Conservation (phyloP, 1,140 invertebrate species). For the Riptortus pedestris region DNA sequence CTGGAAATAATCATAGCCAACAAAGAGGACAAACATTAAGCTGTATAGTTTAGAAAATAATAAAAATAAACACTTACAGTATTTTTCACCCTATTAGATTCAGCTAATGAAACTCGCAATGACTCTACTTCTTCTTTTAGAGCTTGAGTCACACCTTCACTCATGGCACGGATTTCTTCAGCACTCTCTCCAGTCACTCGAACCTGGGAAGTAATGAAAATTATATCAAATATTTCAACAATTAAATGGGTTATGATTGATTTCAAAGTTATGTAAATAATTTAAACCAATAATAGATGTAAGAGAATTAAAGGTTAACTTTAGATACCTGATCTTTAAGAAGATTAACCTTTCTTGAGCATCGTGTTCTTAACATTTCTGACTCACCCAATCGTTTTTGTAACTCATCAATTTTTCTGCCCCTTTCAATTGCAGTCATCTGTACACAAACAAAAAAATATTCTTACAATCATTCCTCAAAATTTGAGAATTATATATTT, state of each 20-base stretch:
- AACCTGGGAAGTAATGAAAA: constrained; percentile 9
- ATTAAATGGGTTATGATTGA: no score
- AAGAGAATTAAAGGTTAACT: no score
- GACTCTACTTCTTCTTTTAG: constrained; percentile 17
- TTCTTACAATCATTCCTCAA: not conserved
- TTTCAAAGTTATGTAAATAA: no score
- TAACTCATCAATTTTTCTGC: constrained; percentile 69
- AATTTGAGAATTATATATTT: no score
- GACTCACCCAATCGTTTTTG: constrained; percentile 63
- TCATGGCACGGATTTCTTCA: constrained; percentile 21
- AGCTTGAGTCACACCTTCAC: constrained; percentile 15
- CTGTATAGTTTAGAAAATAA: not conserved
- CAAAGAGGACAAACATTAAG: no score
- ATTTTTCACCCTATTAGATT: constrained; percentile 12
- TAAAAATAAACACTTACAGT: not conserved
- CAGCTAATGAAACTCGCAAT: constrained; percentile 5
- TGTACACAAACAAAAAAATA: constrained; percentile 35
- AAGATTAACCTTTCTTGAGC: constrained; percentile 56
- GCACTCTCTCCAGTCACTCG: constrained; percentile 23
- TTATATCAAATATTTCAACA: not conserved
- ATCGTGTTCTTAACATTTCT: constrained; percentile 56
- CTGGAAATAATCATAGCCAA: no score
- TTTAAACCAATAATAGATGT: no score
- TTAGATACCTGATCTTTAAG: constrained; percentile 50
- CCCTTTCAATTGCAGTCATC: constrained; percentile 69